phyloP scores from a whole-genome alignment of 2,113 vertebrate species.

The Numenius arquata region DNA sequence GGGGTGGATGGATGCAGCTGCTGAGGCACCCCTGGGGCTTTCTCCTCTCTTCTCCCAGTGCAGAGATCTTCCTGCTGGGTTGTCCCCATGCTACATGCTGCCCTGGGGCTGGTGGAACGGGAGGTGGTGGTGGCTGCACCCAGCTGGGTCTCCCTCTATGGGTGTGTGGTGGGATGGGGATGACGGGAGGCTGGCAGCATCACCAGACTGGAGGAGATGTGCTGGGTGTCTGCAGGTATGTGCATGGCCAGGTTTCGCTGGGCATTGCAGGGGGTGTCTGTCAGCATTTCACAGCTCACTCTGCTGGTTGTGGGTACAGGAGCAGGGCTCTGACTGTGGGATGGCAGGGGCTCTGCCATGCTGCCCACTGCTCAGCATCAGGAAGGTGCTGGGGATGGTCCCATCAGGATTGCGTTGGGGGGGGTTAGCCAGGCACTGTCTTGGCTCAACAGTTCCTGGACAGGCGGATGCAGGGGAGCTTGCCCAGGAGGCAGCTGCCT shows the following conservation, averaged over 20 bases:
- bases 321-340: neutral
- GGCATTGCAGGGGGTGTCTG: accelerated
- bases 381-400: neutral
- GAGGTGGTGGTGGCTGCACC: neutral
- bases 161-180: neutral
- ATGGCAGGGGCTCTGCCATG: neutral
- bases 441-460: neutral
- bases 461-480: neutral
- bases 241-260: accelerated
- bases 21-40: neutral
- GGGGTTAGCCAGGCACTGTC: neutral
- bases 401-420: accelerated
- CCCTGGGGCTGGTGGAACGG: neutral
- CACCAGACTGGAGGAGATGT: neutral
- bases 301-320: neutral
- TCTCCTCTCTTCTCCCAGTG: neutral
- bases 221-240: accelerated
- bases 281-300: neutral
- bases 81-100: neutral
- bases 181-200: neutral
- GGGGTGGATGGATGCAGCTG: neutral
- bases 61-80: neutral
- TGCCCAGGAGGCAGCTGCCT: neutral
- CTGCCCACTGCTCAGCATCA: accelerated
- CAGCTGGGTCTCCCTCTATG: neutral